phyloP scores from a whole-genome alignment of 1,140 invertebrate species.

The Goniozus legneri region DNA sequence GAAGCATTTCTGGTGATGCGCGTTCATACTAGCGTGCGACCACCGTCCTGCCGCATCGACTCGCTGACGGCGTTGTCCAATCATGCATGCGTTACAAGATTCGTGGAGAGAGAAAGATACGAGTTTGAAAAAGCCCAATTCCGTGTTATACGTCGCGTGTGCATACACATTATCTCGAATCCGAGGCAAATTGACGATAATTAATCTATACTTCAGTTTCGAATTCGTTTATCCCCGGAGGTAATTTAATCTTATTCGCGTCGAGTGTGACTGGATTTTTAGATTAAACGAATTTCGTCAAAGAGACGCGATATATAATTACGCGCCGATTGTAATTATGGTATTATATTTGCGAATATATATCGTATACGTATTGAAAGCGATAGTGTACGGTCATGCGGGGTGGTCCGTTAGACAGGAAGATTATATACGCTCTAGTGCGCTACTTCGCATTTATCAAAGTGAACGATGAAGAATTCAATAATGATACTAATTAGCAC shows the following conservation, averaged over 20 bases:
- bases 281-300: too few relatives aligned
- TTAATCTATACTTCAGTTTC: too few relatives aligned
- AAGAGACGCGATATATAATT: too few relatives aligned
- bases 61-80: constrained; percentile 34
- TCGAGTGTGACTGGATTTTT: too few relatives aligned
- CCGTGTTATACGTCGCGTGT: not conserved
- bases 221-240: too few relatives aligned
- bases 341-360: not conserved
- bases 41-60: constrained; percentile 17
- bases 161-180: too few relatives aligned
- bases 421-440: constrained; percentile 10
- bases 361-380: not conserved
- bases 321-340: too few relatives aligned
- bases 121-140: constrained; percentile 5
- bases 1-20: constrained; percentile 40
- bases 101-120: constrained; percentile 7
- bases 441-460: constrained; percentile 3
- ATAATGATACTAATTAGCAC: constrained; percentile 22
- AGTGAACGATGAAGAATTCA: constrained; percentile 13
- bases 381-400: not conserved
- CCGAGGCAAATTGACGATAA: too few relatives aligned
- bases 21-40: constrained; percentile 22
- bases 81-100: constrained; percentile 38
- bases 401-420: constrained; percentile 6
- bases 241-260: too few relatives aligned